Percentiles rank a stretch among this genome's conserved stretches.
These are phyloP conservation scores for Nematostella vectensis DNA, from an alignment of 92 coral and sea anemone species.

Conservation along the genomic window DNA sequence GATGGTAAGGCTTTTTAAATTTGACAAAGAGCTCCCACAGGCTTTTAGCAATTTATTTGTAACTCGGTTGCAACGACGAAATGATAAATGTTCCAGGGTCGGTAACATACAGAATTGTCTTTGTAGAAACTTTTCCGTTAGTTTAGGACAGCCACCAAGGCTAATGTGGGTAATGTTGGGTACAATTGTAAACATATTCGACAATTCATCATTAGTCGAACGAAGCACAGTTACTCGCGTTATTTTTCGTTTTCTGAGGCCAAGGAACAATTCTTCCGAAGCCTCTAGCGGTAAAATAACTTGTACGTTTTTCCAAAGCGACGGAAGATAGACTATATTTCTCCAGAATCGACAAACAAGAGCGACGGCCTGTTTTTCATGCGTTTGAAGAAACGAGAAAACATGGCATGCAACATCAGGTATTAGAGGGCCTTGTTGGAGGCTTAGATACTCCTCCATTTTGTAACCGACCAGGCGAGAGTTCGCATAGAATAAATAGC, in stretches of 20 bases:
- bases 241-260: slow-evolving; percentile 62
- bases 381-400: slow-evolving; percentile 56
- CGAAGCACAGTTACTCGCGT: slow-evolving; percentile 63
- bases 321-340: slow-evolving; percentile 57
- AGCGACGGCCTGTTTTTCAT: slow-evolving; percentile 71
- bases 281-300: slow-evolving; percentile 62
- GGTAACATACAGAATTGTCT: slow-evolving; percentile 44
- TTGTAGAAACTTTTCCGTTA: slow-evolving; percentile 61
- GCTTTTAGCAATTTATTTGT: slow-evolving; percentile 69
- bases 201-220: slow-evolving; percentile 57
- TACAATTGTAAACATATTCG: slow-evolving; percentile 44
- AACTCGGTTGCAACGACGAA: slow-evolving; percentile 69
- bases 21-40: slow-evolving; percentile 57
- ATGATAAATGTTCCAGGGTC: slow-evolving; percentile 56
- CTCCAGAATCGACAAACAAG: slow-evolving; percentile 77
- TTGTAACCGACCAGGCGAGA: too few species aligned
- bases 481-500: too few species aligned
- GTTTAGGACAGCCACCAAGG: slow-evolving; percentile 79
- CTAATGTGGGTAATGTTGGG: slow-evolving; percentile 67
- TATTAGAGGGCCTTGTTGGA: slow-evolving; percentile 81
- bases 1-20: slow-evolving; percentile 49
- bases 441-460: slow-evolving; percentile 18
- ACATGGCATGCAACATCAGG: slow-evolving; percentile 79
- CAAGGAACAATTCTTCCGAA: slow-evolving; percentile 45
- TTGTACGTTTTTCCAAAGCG: slow-evolving; percentile 64